Evolutionary conservation across 2,888 invertebrate genomes (phyloP), one percentile per base, ranked within the genome.

Genomic region (Drosophila atripex): DNA sequence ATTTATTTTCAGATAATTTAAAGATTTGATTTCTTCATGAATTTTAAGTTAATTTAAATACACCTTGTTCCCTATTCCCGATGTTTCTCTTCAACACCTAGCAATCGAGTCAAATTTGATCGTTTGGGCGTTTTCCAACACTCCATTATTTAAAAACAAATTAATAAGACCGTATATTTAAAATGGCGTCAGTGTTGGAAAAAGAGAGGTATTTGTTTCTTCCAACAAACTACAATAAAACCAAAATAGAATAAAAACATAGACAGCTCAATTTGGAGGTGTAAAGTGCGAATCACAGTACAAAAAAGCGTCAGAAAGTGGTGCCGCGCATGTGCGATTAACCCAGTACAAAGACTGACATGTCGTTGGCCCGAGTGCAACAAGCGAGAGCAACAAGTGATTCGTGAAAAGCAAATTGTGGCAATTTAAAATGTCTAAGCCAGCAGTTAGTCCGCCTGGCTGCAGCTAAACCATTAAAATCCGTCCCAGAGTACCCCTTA

Each of bases 311-410:
- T 16, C 28, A 45, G 50, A 58, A 58, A 71, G 65, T 70, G 55
- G 61, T 14, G 23, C 32, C 14, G 35, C 14, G 54, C 43, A 50
- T 54, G 54, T 50, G 54, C 30, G 80, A 78, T 88, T 80, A 89
- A 88, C 83, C 85, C 59, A 84, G 77, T 77, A 75, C 82, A 88
- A 82, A 80, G 80, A 87, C 77, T 85, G 77, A 85, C 82, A 89
- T 90, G 86, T 88, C 89, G 88, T 86, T 89, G 86, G 77, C 78
- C 57, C 54, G 58, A 56, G 63, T 50, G 73, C 39, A 49, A 53
- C 49, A 60, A 54, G 78, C 77, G 88, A 76, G 46, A 54, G 78
- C 77, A 88, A 79, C 84, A 86, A 77, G 80, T 77, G 28, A 28
- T 28, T 28, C 28, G 28, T 28, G 69, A 72, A 71, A 71, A 71